Evolutionary conservation across 1,140 invertebrate genomes (phyloP).

Genomic region (Halesus radiatus): DNA sequence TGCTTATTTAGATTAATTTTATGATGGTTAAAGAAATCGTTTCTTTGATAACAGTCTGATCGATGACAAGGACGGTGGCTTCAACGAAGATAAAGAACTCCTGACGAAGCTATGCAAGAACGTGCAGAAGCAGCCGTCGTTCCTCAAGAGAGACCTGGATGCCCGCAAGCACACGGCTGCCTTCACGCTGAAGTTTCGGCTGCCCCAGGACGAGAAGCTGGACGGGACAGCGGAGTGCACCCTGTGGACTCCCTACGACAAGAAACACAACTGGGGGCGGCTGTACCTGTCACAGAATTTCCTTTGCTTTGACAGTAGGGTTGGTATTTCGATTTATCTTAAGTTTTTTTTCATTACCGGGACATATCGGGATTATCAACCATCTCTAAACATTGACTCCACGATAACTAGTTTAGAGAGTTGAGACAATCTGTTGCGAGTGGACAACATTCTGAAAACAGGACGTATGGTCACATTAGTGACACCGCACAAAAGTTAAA

Average conservation of each 20-base stretch:
- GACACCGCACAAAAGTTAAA: too few relatives aligned
- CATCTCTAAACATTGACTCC: too few relatives aligned
- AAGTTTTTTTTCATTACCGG: not conserved
- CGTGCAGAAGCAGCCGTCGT: conserved; percentile 88
- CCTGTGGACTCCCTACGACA: conserved; percentile 96
- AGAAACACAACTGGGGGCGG: conserved; percentile 89
- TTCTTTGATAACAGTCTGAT: conserved; percentile 75
- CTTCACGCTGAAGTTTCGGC: conserved; percentile 86
- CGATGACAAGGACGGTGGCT: conserved; percentile 84
- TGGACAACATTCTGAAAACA: too few relatives aligned
- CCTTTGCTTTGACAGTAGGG: conserved; percentile 95
- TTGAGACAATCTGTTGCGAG: too few relatives aligned
- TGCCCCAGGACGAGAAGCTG: conserved; percentile 90
- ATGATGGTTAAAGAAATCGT: too few relatives aligned
- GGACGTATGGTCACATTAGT: too few relatives aligned
- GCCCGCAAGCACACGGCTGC: conserved; percentile 92
- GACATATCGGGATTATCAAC: not conserved
- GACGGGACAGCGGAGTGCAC: conserved; percentile 93
- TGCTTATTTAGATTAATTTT: too few relatives aligned
- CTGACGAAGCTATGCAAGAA: conserved; percentile 87
- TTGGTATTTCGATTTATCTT: conserved; percentile 66
- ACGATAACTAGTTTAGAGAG: too few relatives aligned
- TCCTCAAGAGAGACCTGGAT: conserved; percentile 94
- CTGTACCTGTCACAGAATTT: conserved; percentile 95
- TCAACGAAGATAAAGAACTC: conserved; percentile 87